Conservation (phyloP, 2,888 invertebrate species). For the Sabatieria punctata region DNA sequence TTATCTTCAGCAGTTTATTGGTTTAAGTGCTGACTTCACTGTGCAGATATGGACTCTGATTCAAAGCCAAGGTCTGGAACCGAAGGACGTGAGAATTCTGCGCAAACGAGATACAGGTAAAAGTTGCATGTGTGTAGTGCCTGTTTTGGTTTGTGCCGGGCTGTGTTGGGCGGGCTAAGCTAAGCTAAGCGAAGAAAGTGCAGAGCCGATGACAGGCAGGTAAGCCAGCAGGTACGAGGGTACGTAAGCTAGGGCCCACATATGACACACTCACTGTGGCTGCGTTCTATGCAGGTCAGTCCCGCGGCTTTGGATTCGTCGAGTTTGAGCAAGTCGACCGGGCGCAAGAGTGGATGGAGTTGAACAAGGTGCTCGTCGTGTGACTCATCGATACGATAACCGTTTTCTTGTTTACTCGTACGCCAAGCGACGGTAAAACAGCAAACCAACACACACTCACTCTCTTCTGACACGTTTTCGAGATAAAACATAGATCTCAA, state of each 20-base stretch:
- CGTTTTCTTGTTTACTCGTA: background rate
- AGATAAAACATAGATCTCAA: no score
- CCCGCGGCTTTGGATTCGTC: conserved; percentile 76
- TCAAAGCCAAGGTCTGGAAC: conserved; percentile 6
- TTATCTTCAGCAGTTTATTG: background rate
- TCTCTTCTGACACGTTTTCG: no score
- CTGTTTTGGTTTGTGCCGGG: no score
- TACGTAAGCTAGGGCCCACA: no score
- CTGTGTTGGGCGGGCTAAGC: no score
- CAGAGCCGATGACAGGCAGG: no score
- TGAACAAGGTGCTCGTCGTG: conserved; percentile 52
- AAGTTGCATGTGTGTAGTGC: background rate
- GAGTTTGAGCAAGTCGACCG: conserved; percentile 74
- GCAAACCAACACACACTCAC: background rate
- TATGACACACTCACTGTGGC: no score
- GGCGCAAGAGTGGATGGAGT: conserved; percentile 76
- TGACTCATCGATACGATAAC: background rate
- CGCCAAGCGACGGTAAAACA: background rate
- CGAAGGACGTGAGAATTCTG: conserved; percentile 8
- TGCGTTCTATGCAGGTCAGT: conserved; percentile 49
- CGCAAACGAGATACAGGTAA: conserved; percentile 5
- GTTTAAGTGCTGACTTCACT: no score
- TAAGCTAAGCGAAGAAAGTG: no score
- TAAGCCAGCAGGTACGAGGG: no score
- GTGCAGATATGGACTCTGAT: conserved; percentile 6